phyloP scores from a whole-genome alignment of 2,888 invertebrate species.

The Teinopalpus imperialis region DNA sequence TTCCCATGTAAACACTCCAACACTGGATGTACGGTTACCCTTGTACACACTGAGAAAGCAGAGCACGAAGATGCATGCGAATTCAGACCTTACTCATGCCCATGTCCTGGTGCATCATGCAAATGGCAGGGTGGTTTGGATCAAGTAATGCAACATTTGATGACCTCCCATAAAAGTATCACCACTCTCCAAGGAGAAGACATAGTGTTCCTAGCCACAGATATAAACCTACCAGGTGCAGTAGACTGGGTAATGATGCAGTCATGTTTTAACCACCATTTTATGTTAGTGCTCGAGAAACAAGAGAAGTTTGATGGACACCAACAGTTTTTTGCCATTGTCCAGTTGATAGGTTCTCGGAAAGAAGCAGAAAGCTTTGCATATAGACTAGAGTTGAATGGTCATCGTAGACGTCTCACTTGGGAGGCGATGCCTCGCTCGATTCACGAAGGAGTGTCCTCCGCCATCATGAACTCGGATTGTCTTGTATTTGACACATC shows the following conservation, averaged over 20 bases:
- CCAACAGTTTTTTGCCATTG: constrained; percentile 98
- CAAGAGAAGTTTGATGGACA: constrained; percentile 98
- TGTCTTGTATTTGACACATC: constrained; percentile 99
- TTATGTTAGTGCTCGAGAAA: constrained; percentile 99
- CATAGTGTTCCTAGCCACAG: constrained; percentile 99
- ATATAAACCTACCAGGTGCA: constrained; percentile 99
- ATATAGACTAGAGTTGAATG: constrained; percentile 98
- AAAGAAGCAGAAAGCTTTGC: constrained; percentile 99
- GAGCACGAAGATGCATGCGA: constrained; percentile 99
- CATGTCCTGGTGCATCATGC: constrained; percentile 99
- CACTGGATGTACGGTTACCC: constrained; percentile 95
- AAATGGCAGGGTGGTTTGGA: constrained; percentile 99
- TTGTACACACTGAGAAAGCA: constrained; percentile 98
- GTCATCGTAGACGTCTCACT: constrained; percentile 95
- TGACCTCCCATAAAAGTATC: constrained; percentile 98
- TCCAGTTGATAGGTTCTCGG: constrained; percentile 98
- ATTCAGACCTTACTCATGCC: constrained; percentile 98
- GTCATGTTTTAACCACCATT: constrained; percentile 99
- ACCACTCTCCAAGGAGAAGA: constrained; percentile 99
- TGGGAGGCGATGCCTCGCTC: constrained; percentile 99
- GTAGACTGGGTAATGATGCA: constrained; percentile 99
- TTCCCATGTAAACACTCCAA: constrained; percentile 99
- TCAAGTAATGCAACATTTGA: constrained; percentile 99
- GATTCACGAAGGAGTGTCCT: constrained; percentile 99
- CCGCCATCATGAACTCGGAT: constrained; percentile 98